Evolutionary conservation across 2,888 invertebrate species (phyloP).

Genomic region (Agonopterix arenella): DNA sequence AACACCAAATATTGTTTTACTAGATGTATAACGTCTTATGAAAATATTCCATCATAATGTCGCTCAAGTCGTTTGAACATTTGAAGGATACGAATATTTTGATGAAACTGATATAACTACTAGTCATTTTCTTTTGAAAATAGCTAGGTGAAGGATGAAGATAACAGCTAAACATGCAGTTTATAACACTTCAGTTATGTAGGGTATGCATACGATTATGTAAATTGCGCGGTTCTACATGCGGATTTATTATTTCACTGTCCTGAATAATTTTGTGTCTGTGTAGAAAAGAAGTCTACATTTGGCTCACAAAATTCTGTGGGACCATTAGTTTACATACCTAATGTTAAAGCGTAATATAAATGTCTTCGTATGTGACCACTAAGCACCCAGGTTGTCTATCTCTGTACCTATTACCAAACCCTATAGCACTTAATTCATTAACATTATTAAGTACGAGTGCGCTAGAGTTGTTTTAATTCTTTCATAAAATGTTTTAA

Average conservation of each 20-base stretch:
- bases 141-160: constrained; percentile 53
- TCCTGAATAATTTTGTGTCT: not conserved
- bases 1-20: constrained; percentile 72
- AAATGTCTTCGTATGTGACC: not conserved
- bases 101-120: constrained; percentile 54
- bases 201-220: constrained; percentile 2
- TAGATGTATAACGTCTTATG: constrained; percentile 69
- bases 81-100: constrained; percentile 60
- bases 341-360: constrained; percentile 8
- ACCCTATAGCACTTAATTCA: too few relatives aligned
- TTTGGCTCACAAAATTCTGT: constrained; percentile 46
- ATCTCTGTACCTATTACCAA: not conserved
- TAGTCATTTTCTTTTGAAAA: constrained; percentile 75
- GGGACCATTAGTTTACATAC: constrained; percentile 42
- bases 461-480: too few relatives aligned
- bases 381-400: not conserved
- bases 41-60: constrained; percentile 70
- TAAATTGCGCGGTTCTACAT: not conserved
- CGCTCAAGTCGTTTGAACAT: constrained; percentile 71
- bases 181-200: not conserved
- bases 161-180: not conserved
- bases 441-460: too few relatives aligned
- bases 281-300: constrained; percentile 13
- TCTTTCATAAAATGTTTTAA: too few relatives aligned
- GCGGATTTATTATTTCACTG: not conserved